Base-by-base conservation (phyloP, 1,140 invertebrate species). In the Diabrotica virgifera region DNA sequence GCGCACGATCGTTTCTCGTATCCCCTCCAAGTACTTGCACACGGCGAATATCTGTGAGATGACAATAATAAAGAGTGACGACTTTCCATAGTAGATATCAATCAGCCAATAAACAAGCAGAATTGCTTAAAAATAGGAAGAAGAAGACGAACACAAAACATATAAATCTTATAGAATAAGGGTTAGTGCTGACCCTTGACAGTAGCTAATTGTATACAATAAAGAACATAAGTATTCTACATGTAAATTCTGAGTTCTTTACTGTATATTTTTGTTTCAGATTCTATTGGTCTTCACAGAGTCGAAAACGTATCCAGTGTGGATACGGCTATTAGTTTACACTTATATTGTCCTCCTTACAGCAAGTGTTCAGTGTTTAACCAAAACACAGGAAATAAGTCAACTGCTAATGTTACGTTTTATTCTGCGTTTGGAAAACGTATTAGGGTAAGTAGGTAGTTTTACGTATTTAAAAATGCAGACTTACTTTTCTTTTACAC, bases 341-440 rank as follows among this genome's bases (percentile, higher is more conserved):
- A 99, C 77, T 84, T 99, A 0, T 99, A 99, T 80, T 94, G 90
- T 71, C 97, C 97, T 0, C 96, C 97, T 2, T 99, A 96, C 78
- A 84, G 90, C 55, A 80, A 86, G 51, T 99, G 97, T 78, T 84
- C 88, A 0, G 87, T 94, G 5, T 99, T 99, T 79, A 96, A 99
- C 76, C 88, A 95, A 73, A 85, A 89, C 68, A 97, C 93, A 0
- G 95, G 95, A 11, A 89, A 92, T 68, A 85, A 83, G 57, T 86
- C 85, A 36, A 59, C 71, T 51, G 80, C 85, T 68, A 83, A 86
- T 53, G 90, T 96, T 7, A 97, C 95, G 0, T 99, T 98, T 80
- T 97, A 92, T 90, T 95, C 91, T 51, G 90, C 90, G 79, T 92
- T 86, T 75, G 94, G 93, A 36, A 86, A 83, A 70, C 81, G 85